Percentiles rank a stretch among this genome's conserved stretches.
Conservation (phyloP, 2,888 invertebrate genomes). For the Sarcophaga carnaria region DNA sequence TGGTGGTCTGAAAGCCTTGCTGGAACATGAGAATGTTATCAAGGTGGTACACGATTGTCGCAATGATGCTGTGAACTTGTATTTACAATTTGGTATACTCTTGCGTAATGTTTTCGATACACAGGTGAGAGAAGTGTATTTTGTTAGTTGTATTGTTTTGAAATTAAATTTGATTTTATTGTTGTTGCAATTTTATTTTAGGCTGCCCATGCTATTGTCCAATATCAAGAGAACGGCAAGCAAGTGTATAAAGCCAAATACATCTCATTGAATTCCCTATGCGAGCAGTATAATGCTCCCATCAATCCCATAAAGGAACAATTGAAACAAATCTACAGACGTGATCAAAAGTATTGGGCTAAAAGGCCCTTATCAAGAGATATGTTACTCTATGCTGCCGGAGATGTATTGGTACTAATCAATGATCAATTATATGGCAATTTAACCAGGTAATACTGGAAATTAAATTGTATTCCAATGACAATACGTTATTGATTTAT, state of each 20-base stretch:
- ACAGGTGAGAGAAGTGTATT: conserved; percentile 83
- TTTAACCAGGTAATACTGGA: conserved; percentile 83
- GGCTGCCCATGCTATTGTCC: conserved; percentile 95
- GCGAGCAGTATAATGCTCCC: conserved; percentile 93
- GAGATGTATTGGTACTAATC: conserved; percentile 93
- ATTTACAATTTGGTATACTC: conserved; percentile 92
- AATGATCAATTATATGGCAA: conserved; percentile 92
- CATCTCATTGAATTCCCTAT: conserved; percentile 94
- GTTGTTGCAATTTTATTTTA: conserved; percentile 72
- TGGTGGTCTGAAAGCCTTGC: conserved; percentile 89
- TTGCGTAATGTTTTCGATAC: conserved; percentile 95
- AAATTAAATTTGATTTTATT: background rate
- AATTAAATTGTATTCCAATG: background rate
- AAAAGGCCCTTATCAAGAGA: conserved; percentile 93
- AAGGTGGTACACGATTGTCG: conserved; percentile 97
- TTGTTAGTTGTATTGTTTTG: background rate
- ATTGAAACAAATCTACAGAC: conserved; percentile 91
- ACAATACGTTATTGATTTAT: conserved; percentile 1
- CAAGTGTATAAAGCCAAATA: conserved; percentile 98
- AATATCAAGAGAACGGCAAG: conserved; percentile 93
- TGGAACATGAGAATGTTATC: conserved; percentile 91
- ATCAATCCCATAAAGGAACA: conserved; percentile 96
- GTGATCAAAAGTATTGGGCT: conserved; percentile 95
- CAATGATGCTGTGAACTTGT: conserved; percentile 94
- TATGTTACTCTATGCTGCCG: conserved; percentile 95